A percentile compares a stretch with the other conserved stretches of the same genome.
Evolutionary conservation across 2,113 vertebrate genomes (phyloP).

Genomic region (Gulo gulo): DNA sequence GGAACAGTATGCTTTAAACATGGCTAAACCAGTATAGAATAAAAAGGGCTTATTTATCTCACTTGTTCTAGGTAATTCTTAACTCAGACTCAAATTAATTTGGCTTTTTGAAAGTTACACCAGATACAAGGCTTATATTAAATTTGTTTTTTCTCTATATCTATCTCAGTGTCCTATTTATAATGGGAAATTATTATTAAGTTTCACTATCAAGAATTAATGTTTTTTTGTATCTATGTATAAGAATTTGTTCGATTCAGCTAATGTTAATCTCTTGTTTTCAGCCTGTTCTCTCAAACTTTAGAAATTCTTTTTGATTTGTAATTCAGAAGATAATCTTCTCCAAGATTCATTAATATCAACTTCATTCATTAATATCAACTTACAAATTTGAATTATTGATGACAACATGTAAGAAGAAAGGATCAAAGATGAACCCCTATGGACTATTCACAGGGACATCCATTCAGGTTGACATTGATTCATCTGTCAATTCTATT

Average conservation of each 20-base stretch:
- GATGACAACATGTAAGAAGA: not conserved
- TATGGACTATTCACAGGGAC: not conserved
- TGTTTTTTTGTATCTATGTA: not conserved
- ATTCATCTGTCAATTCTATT: not conserved
- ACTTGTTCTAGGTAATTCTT: not conserved
- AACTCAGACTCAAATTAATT: not conserved
- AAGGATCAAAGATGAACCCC: not conserved
- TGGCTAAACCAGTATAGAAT: not conserved
- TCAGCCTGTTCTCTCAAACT: conserved; percentile 19
- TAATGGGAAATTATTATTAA: not conserved
- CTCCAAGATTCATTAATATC: not conserved
- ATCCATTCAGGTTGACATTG: not conserved
- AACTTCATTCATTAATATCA: not conserved
- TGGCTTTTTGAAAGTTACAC: not conserved
- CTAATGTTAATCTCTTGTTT: conserved; percentile 29
- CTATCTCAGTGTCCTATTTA: not conserved
- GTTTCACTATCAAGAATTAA: not conserved
- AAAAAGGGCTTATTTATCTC: not conserved
- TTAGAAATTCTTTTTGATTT: not conserved
- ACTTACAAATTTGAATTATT: not conserved
- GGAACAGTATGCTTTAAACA: not conserved
- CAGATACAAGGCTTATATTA: not conserved
- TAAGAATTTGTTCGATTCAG: conserved; percentile 4
- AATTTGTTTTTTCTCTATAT: not conserved
- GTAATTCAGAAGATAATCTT: not conserved